Base-by-base conservation (phyloP, 2,797 vertebrate species). In the Heterohyrax brucei region DNA sequence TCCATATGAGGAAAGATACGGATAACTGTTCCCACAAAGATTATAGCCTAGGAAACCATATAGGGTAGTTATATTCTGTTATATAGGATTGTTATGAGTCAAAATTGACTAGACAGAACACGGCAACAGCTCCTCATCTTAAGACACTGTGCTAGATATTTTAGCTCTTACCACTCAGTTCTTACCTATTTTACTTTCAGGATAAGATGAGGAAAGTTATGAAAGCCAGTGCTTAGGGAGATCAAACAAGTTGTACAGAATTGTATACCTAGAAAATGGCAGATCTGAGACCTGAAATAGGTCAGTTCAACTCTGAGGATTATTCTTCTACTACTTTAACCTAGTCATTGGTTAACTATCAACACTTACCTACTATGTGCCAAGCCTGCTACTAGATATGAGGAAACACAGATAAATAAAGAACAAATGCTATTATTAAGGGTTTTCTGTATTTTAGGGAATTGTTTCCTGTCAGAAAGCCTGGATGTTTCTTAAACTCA, bases 401-500 rank as follows among this genome's bases (percentile, higher is more conserved):
- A 22, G 44, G 53, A 68, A 44, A 79, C 62, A 82, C 2, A 68
- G 68, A 48, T 50, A 76, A 94, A 56, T 33, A 70, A 78, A 22
- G 7, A 56, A 10, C 6, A 94, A 61, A 48, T 79, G 21, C 33
- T 53, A 59, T 3, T 5, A 30, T 87, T 2, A 72, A 19, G 7
- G 9, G n/a, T 53, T 96, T 82, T 89, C 90, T 22, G 14, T 80
- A 18, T 76, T 87, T 88, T 61, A 81, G 59, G 53, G 64, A 93
- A 12, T 81, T 88, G 0, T 95, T 21, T 91, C 21, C 21, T 84
- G 24, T 22, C 86, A 94, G 14, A 77, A 89, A 87, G 16, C 5
- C 30, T 76, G 10, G 10, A n/a, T 39, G 46, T 19, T 64, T 21
- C 7, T 83, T 64, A 26, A 82, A 66, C 6, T 82, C 5, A 30